A percentile compares a stretch with the other conserved stretches of the same genome.
phyloP scores from a whole-genome alignment of 2,113 vertebrate species.

The Tinamus guttatus region DNA sequence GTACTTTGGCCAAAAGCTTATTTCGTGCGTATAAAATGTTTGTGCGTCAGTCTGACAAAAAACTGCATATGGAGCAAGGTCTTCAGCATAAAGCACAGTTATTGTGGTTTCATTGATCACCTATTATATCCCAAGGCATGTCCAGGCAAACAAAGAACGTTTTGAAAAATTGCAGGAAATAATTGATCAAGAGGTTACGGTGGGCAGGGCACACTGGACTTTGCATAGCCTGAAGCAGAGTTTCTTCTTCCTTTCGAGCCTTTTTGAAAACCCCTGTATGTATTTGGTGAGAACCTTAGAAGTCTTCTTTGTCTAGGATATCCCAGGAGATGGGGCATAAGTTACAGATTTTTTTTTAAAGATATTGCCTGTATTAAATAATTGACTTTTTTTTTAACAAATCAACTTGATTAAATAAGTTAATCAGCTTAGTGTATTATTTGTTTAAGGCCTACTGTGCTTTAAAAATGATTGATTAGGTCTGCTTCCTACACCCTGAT shows the following conservation, averaged over 20 bases:
- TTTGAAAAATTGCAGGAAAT: conserved; percentile 58
- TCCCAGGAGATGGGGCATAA: conserved; percentile 53
- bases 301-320: conserved; percentile 49
- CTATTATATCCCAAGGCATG: neutral
- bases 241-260: conserved; percentile 30
- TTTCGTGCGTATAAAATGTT: neutral
- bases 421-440: conserved; percentile 58
- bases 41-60: neutral
- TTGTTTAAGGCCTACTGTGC: conserved; percentile 8
- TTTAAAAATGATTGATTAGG: neutral
- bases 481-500: neutral
- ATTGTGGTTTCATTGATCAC: neutral
- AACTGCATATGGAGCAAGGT: neutral
- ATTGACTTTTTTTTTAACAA: conserved; percentile 39
- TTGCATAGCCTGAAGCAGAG: conserved; percentile 50
- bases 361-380: conserved; percentile 50
- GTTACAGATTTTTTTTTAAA: conserved; percentile 59
- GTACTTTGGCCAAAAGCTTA: neutral
- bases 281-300: conserved; percentile 62
- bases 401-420: conserved; percentile 44
- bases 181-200: conserved; percentile 55
- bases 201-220: conserved; percentile 45
- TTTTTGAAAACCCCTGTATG: conserved; percentile 53
- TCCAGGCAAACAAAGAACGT: conserved; percentile 5
- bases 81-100: neutral